Evolutionary conservation across 2,113 vertebrate genomes (phyloP).

Genomic region (Prolemur simus): DNA sequence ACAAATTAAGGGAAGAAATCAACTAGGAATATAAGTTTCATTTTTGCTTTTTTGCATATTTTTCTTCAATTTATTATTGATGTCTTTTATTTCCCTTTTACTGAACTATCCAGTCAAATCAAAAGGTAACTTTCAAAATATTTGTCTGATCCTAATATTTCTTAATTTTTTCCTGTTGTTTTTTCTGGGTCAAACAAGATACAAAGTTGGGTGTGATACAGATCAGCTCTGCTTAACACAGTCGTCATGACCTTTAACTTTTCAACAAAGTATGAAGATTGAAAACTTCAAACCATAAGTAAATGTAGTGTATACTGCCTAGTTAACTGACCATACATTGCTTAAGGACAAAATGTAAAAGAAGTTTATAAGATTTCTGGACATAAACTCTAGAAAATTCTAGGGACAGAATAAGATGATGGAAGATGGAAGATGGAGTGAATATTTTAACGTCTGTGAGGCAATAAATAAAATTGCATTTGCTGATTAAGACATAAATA

Average conservation of each 20-base stretch:
- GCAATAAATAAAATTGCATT: not conserved
- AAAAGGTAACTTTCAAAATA: not conserved
- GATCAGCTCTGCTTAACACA: conserved; percentile 36
- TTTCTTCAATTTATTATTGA: not conserved
- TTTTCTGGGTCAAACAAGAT: conserved; percentile 48
- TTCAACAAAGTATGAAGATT: conserved; percentile 51
- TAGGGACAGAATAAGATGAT: not conserved
- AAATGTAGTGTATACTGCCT: conserved; percentile 30
- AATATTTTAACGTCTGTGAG: not conserved
- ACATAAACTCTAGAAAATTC: conserved; percentile 35
- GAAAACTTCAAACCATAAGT: conserved; percentile 70
- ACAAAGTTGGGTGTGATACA: conserved; percentile 5
- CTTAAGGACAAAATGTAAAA: conserved; percentile 61
- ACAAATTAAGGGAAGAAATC: not conserved
- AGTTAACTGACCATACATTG: conserved; percentile 43
- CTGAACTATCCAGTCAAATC: conserved; percentile 24
- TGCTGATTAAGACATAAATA: conserved; percentile 23
- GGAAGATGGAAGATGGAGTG: not conserved
- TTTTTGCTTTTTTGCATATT: not conserved
- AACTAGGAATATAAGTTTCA: not conserved
- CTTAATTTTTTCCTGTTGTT: not conserved
- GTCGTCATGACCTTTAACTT: conserved; percentile 42
- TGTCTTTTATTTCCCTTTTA: not conserved
- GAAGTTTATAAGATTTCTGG: not conserved
- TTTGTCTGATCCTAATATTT: not conserved